phyloP scores from a whole-genome alignment of 2,113 vertebrate genomes.

The Perca flavescens region DNA sequence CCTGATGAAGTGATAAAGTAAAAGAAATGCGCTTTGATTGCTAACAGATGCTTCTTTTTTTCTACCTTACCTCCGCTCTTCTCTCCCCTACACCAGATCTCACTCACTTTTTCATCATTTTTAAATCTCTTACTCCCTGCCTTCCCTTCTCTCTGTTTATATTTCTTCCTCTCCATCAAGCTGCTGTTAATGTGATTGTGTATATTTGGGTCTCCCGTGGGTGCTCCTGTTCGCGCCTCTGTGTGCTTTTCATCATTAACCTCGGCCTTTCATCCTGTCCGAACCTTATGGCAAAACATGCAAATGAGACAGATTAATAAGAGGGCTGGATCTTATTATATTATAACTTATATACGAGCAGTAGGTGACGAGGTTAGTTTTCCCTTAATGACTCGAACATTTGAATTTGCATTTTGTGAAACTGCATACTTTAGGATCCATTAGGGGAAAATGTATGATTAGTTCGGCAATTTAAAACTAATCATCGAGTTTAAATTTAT shows the following conservation, averaged over 20 bases:
- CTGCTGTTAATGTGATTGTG: background rate
- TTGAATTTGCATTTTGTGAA: background rate
- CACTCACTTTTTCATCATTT: background rate
- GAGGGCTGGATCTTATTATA: background rate
- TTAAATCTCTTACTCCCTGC: background rate
- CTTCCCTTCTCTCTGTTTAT: background rate
- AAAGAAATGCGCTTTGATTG: conserved; percentile 38
- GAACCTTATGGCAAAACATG: background rate
- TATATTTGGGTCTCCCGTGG: background rate
- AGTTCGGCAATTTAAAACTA: no score
- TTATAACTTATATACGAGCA: conserved; percentile 6
- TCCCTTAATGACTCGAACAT: background rate
- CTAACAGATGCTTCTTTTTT: conserved; percentile 35
- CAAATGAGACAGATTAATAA: conserved; percentile 26
- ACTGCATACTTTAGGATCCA: no score
- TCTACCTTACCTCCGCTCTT: background rate
- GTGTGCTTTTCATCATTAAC: conserved; percentile 16
- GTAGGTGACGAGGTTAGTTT: background rate
- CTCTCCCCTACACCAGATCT: background rate
- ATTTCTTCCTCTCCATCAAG: background rate
- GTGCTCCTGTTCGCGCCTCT: background rate
- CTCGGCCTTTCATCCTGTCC: conserved; percentile 27
- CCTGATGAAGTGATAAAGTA: conserved; percentile 42
- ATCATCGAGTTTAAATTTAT: no score
- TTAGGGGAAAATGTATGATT: no score